A percentile compares a stretch with the other conserved stretches of the same genome.
phyloP scores from a whole-genome alignment of 1,140 invertebrate genomes.

The Drosophila eugracilis region DNA sequence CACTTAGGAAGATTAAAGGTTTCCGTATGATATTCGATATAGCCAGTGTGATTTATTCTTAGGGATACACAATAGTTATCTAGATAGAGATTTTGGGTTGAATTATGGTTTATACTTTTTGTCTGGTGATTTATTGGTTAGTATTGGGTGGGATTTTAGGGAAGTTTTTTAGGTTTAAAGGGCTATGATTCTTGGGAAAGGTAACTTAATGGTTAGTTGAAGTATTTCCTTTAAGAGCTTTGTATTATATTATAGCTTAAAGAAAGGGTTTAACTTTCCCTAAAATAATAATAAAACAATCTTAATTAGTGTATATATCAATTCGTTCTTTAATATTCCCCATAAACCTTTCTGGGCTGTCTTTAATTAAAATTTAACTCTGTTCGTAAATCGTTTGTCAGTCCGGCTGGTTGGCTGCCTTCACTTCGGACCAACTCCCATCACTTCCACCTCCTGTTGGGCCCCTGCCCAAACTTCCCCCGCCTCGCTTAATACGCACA shows the following conservation, averaged over 20 bases:
- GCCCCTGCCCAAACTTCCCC: slow-evolving; percentile 3
- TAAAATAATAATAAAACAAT: no score
- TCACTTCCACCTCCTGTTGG: slow-evolving; percentile 37
- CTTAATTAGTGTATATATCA: slow-evolving; percentile 9
- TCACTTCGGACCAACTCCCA: slow-evolving; percentile 6
- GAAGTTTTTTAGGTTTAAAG: slow-evolving; percentile 1
- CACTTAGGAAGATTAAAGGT: slow-evolving; percentile 44
- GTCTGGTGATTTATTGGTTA: slow-evolving; percentile 6
- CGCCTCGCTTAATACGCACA: slow-evolving; percentile 15
- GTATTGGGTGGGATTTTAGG: not conserved
- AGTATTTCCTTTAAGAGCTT: not conserved
- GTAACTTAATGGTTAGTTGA: not conserved
- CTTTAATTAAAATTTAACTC: slow-evolving; percentile 77
- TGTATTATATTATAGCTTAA: no score
- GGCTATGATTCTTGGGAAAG: no score
- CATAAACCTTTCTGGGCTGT: slow-evolving; percentile 4
- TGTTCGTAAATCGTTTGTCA: slow-evolving; percentile 61
- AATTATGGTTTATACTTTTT: slow-evolving; percentile 8
- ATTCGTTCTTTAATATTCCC: not conserved
- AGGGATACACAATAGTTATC: slow-evolving; percentile 7
- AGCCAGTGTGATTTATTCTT: slow-evolving; percentile 30
- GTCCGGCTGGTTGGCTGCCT: slow-evolving; percentile 24
- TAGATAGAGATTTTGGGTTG: not conserved
- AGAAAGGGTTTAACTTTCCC: no score
- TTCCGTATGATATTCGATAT: slow-evolving; percentile 35